Base-by-base conservation (phyloP, 1,140 invertebrate genomes). In the Condylostylus longicornis region DNA sequence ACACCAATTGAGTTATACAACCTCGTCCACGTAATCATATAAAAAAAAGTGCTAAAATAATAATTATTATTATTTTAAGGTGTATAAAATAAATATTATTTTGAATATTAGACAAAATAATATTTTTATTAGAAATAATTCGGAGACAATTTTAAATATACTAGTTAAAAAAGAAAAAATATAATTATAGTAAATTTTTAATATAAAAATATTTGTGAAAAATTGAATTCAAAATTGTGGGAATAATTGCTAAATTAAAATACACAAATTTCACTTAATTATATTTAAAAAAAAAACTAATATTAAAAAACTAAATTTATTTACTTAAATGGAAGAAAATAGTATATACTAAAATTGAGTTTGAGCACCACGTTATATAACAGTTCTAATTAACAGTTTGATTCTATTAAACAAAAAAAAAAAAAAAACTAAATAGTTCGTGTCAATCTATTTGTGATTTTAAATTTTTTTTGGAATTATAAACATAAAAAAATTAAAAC, bases 31-130 rank as follows among this genome's bases (percentile, higher is more conserved):
- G 15, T 8, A 8, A 17, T 9, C 14, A 15, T 15, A 8, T 32
- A 17, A 10, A 17, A 8, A 31, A 15, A 18, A 33, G 33, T 21
- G 17, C 22, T 18, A 29, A 20, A 25, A 20, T 28, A 29, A 25
- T 18, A 25, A 37, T 28, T 18, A 37, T 13, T 4, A 37, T 18
- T 28, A 12, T 18, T 15, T 18, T 8, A 14, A 18, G 18, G 23
- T 13, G 13, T 18, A 18, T 28, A 37, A 33, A 33, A 33, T 13
- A 33, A 33, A 33, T 18, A 17, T 8, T 18, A 19, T 33, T 9
- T 33, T 18, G 18, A 19, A 32, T 22, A 32, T 17, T 18, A 12
- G 18, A 17, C 3, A 12, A n/a, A 3, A 18, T 8, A 3, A 13
- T 22, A 28, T 2, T 4, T 15, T 14, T 14, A 31, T 7, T 8